A percentile compares a stretch with the other conserved stretches of the same genome.
phyloP scores from a whole-genome alignment of 2,797 vertebrate species.

The Erpetoichthys calabaricus region DNA sequence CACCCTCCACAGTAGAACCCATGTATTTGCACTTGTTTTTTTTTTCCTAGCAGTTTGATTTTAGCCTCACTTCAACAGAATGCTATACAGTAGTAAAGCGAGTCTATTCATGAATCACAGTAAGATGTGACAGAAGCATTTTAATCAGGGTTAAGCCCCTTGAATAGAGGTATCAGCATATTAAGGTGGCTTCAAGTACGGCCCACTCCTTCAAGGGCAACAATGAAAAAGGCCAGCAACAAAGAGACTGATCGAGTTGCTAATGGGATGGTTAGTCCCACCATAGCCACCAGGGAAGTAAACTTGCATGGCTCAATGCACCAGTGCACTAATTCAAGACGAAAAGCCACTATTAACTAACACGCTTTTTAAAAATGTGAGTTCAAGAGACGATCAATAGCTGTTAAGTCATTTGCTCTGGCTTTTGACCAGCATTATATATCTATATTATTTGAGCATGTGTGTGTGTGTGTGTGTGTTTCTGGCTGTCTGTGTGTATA shows the following conservation, averaged over 20 bases:
- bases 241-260: constrained; percentile 57
- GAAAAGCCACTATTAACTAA: constrained; percentile 34
- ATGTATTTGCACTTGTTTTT: no score
- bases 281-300: constrained; percentile 42
- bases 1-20: no score
- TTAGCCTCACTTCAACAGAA: no score
- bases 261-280: constrained; percentile 53
- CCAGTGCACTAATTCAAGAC: constrained; percentile 28
- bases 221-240: constrained; percentile 43
- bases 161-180: constrained; percentile 40
- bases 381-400: constrained; percentile 34
- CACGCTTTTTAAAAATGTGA: constrained; percentile 30
- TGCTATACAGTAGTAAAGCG: no score
- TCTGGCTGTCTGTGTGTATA: no score
- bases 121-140: constrained; percentile 13
- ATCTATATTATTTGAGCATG: constrained; percentile 34
- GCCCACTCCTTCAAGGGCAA: constrained; percentile 40
- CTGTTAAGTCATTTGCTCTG: constrained; percentile 24
- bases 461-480: background rate
- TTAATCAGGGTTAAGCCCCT: constrained; percentile 30
- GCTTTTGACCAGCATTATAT: constrained; percentile 23
- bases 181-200: constrained; percentile 26
- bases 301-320: constrained; percentile 42
- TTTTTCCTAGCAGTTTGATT: no score
- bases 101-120: background rate